Evolutionary conservation across 2,888 invertebrate species (phyloP).

Genomic region (Mythimna impura): DNA sequence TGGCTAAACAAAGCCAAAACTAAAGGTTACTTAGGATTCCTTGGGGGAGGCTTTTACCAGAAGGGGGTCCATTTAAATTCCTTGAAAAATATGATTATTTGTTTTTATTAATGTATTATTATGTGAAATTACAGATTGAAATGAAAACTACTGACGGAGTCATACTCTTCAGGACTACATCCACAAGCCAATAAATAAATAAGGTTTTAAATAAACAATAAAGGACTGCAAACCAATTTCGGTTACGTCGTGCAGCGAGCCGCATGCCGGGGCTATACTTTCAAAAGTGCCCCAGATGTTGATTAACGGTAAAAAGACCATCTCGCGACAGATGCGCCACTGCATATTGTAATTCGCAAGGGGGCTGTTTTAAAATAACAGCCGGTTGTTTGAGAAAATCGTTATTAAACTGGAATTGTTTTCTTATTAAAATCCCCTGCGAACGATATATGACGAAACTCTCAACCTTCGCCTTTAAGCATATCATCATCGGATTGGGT

Average conservation of each 20-base stretch:
- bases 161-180: constrained; percentile 7
- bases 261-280: constrained; percentile 77
- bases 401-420: constrained; percentile 9
- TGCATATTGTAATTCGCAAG: constrained; percentile 73
- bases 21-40: too few species aligned
- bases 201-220: constrained; percentile 72
- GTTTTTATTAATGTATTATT: too few species aligned
- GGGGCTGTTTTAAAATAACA: constrained; percentile 57
- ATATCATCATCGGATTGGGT: constrained; percentile 8
- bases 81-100: too few species aligned
- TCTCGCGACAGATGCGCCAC: constrained; percentile 84
- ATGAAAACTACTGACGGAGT: neutral
- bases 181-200: constrained; percentile 61
- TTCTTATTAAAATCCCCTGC: constrained; percentile 7
- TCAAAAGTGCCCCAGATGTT: constrained; percentile 90
- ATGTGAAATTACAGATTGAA: constrained; percentile 13
- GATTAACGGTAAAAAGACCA: constrained; percentile 86
- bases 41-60: too few species aligned
- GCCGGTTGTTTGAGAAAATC: constrained; percentile 35
- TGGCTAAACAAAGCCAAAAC: too few species aligned
- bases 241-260: constrained; percentile 70
- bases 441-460: constrained; percentile 15
- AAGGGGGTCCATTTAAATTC: too few species aligned
- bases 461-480: constrained; percentile 18
- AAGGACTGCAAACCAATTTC: constrained; percentile 83